Evolutionary conservation across 2,113 vertebrate genomes (phyloP), one percentile per base, ranked within the genome.

Genomic region (Trichomycterus rosablanca): DNA sequence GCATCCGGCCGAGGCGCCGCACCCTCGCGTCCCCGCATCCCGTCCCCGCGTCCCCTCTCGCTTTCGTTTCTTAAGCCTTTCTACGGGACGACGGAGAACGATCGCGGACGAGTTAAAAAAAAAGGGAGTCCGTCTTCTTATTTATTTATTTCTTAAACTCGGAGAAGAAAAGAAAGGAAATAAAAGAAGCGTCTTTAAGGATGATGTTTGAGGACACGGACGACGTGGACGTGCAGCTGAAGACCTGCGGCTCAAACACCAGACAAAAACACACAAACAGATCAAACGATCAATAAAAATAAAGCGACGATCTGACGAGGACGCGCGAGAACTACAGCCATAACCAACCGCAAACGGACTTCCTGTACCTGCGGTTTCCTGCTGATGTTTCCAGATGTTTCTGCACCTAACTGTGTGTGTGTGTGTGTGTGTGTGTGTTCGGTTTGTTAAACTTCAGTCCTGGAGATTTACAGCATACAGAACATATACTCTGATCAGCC

Each of bases 251-350:
- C 54, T 59, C 42, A 34, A 49, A 66, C 50, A 50, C 50, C 42
- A 54, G 24, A 23, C 23, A 72, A 37, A 49, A 30, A 67, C 24
- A 58, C 58, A 50, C 54, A 44, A 50, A 35, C 32, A 68, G 40
- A 37, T 23, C 24, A 43, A 43, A n/a, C n/a, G n/a, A n/a, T n/a
- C 43, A 49, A 46, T 53, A 45, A 63, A 12, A 65, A 16, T 5
- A 59, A 62, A 26, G 23, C 34, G 19, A 45, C 51, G 37, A 14
- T 51, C 52, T 6, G 50, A 53, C 22, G 30, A 59, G 16, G 50
- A 66, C 19, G 18, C 43, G 16, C 54, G 59, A 63, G 72, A 74
- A 74, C 54, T 70, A 70, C 67, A 74, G 72, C 72, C 72, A 74
- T 74, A 74, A 45, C 62, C 50, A 51, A 44, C 42, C 55, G 59